These are phyloP conservation scores for Agriopis marginaria DNA, from an alignment of 2,888 invertebrate species.

Conservation along the genomic window DNA sequence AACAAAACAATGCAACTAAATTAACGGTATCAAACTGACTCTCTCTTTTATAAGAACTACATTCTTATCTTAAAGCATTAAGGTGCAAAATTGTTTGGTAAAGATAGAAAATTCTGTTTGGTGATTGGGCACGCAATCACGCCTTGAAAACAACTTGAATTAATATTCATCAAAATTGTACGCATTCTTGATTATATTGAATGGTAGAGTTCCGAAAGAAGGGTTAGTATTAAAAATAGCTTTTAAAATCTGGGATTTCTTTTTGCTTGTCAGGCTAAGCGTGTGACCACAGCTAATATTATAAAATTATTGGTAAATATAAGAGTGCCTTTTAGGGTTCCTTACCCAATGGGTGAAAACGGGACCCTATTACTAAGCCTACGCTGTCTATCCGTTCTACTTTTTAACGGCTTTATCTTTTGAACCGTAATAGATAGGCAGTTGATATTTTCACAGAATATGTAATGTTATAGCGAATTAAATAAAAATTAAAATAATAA, in stretches of 20 bases:
- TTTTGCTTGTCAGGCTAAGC: not conserved
- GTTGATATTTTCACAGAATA: too few species aligned
- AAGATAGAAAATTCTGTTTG: slow-evolving; percentile 46
- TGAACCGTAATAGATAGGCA: too few species aligned
- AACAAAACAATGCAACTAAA: slow-evolving; percentile 35
- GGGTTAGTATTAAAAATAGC: not conserved
- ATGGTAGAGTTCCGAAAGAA: not conserved
- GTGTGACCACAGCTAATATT: too few species aligned
- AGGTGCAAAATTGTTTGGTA: slow-evolving; percentile 29
- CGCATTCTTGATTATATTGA: slow-evolving; percentile 66
- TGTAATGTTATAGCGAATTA: too few species aligned
- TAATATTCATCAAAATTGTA: slow-evolving; percentile 79
- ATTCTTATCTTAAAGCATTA: slow-evolving; percentile 19
- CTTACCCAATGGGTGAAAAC: too few species aligned
- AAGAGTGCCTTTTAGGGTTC: too few species aligned
- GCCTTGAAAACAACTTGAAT: slow-evolving; percentile 77
- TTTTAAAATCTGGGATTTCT: not conserved
- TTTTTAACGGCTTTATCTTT: too few species aligned
- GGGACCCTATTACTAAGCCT: too few species aligned
- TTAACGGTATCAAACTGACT: slow-evolving; percentile 26
- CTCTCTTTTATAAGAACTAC: not conserved
- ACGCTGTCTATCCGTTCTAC: too few species aligned
- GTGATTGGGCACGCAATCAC: slow-evolving; percentile 79
- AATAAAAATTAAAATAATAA: too few species aligned
- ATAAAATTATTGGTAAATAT: too few species aligned